Conservation (phyloP, 2,113 vertebrate species). For the Ginglymostoma cirratum region DNA sequence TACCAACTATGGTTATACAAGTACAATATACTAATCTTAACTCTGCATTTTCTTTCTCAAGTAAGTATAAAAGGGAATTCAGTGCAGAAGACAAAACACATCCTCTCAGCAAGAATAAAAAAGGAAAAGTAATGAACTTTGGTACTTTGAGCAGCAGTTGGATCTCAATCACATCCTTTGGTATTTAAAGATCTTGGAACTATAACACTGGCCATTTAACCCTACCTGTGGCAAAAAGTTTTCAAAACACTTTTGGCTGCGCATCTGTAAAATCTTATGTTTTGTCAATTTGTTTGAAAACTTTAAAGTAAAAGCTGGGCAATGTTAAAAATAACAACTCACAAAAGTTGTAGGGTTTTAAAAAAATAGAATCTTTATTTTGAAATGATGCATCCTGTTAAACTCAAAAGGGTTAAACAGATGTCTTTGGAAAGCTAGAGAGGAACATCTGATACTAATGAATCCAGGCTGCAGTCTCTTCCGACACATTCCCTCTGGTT, state of each 20-base stretch:
- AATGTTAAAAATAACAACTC: background rate
- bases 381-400: background rate
- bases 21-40: background rate
- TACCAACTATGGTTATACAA: background rate
- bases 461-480: background rate
- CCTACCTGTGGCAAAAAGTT: background rate
- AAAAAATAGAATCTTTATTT: background rate
- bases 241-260: background rate
- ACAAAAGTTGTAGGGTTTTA: background rate
- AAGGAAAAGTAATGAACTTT: background rate
- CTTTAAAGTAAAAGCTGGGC: background rate
- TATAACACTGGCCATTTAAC: background rate
- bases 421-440: background rate
- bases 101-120: background rate
- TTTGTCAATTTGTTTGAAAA: background rate
- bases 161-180: background rate
- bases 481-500: slow-evolving; percentile 28
- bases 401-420: background rate
- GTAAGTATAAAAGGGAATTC: background rate
- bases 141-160: background rate
- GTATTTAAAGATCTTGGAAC: background rate
- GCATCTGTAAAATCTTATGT: background rate
- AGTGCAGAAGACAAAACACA: background rate
- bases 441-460: slow-evolving; percentile 19
- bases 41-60: background rate